Conservation (phyloP, 2,888 invertebrate species). For the Caenorhabditis macrosperma region DNA sequence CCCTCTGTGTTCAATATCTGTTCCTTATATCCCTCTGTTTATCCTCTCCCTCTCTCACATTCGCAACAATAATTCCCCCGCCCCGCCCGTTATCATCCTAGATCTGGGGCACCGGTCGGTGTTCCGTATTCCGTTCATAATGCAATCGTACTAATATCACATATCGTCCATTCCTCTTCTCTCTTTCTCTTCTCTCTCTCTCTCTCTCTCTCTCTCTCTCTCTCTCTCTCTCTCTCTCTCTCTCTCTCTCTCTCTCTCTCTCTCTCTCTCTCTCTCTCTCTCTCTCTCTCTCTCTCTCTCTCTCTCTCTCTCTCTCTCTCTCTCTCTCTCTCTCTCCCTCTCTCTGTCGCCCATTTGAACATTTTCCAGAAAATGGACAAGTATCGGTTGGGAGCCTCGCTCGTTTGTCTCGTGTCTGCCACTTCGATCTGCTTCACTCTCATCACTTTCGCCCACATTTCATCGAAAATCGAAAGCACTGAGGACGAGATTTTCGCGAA, state of each 20-base stretch:
- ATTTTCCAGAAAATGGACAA: constrained; percentile 33
- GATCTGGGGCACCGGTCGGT: background rate
- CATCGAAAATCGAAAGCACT: constrained; percentile 23
- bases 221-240: background rate
- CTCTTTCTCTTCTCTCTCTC: background rate
- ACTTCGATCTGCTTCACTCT: constrained; percentile 18
- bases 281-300: background rate
- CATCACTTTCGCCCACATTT: constrained; percentile 19
- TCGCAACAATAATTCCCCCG: background rate
- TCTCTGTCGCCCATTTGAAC: too few species aligned
- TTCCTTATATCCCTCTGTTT: background rate
- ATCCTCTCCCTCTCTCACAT: background rate
- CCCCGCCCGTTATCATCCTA: constrained; percentile 3
- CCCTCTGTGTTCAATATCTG: background rate
- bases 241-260: background rate
- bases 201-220: background rate
- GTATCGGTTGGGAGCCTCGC: constrained; percentile 25
- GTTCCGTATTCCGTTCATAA: constrained; percentile 3
- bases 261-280: background rate
- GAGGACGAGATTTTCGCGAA: constrained; percentile 47
- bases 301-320: background rate
- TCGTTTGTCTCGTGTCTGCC: constrained; percentile 27
- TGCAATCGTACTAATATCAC: constrained; percentile 6
- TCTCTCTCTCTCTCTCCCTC: background rate
- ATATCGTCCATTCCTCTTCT: background rate